Evolutionary conservation across 92 coral and sea anemone genomes (phyloP), one percentile per base, ranked within the genome.

Genomic region (Desmophyllum pertusum): DNA sequence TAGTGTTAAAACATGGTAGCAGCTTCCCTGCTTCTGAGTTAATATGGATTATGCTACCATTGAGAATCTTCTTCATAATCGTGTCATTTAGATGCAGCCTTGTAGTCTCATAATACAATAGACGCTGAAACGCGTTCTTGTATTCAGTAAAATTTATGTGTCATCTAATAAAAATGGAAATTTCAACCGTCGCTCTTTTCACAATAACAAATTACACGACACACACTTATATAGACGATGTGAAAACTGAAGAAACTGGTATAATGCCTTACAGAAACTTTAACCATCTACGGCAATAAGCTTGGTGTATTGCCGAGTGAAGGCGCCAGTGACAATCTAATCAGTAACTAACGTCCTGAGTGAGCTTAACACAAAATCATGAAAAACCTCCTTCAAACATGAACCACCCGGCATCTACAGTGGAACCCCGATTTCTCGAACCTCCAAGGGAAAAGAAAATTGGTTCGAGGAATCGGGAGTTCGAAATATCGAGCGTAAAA

Each of bases 91-190:
- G 46, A 48, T 5, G 35, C 70, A 65, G 52, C 9, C 75, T 30
- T n/a, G 48, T 45, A 8, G 50, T 21, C 17, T 62, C 10, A 18
- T 66, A 19, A 40, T 38, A 78, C 57, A 78, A 78, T 78, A 63
- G 83, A 31, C 41, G 40, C 59, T n/a, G n/a, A n/a, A 29, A 43
- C n/a, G 36, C 72, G 29, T 78, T 59, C n/a, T 39, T 36, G 81
- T 55, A 10, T 76, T 77, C 57, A 61, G 35, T 55, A 37, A 69
- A 50, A 48, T 48, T 61, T 46, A 67, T 41, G 41, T 70, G 59
- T 59, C 14, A 64, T 40, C 25, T 66, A n/a, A 45, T 66, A 80
- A 46, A 80, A 67, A 66, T 66, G 65, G 63, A 50, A 67, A 67
- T 80, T 25, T 78, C 37, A 38, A 51, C 84, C 67, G 84, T 36